Evolutionary conservation across 1,140 invertebrate species (phyloP), one percentile per base, ranked within the genome.

Genomic region (Teleopsis dalmanni): DNA sequence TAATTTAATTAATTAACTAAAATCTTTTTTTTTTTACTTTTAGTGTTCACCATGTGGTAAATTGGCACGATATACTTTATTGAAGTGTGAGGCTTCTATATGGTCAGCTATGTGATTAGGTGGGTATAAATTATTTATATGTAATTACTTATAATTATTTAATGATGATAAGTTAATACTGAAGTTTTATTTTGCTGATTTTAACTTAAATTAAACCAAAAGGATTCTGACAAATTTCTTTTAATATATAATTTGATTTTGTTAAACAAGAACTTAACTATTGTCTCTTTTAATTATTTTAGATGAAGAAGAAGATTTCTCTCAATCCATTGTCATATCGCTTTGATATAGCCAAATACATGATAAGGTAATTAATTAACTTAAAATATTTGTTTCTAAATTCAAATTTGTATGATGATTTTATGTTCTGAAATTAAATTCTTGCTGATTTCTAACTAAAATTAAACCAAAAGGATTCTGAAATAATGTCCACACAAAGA

Each of bases 391-490:
- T n/a, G n/a, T n/a, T n/a, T n/a, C n/a, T n/a, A n/a, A n/a, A n/a
- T n/a, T n/a, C n/a, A n/a, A n/a, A n/a, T n/a, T n/a, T n/a, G n/a
- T 19, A 40, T 27, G 41, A 43, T 27, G 41, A 27, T 29, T 29
- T 29, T 8, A 29, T 8, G 27, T 8, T 29, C 7, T 8, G 7
- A 29, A 43, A 29, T 10, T 34, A 37, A 40, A 33, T 33, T 38
- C 27, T 41, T 48, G 47, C 37, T 41, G 47, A 48, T 31, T 19
- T 40, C 36, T 22, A 11, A 31, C 26, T 19, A n/a, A 42, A 22
- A 45, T 33, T 43, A 36, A 49, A 49, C 47, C 47, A 49, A 49
- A 49, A 49, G 47, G 47, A 49, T 49, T 36, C 47, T 49, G 47
- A 49, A 19, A 42, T 29, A 23, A 4, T 25, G n/a, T n/a, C n/a